Evolutionary conservation across 2,113 vertebrate genomes (phyloP), one percentile per base, ranked within the genome.

Genomic region (cat (Felis catus)): DNA sequence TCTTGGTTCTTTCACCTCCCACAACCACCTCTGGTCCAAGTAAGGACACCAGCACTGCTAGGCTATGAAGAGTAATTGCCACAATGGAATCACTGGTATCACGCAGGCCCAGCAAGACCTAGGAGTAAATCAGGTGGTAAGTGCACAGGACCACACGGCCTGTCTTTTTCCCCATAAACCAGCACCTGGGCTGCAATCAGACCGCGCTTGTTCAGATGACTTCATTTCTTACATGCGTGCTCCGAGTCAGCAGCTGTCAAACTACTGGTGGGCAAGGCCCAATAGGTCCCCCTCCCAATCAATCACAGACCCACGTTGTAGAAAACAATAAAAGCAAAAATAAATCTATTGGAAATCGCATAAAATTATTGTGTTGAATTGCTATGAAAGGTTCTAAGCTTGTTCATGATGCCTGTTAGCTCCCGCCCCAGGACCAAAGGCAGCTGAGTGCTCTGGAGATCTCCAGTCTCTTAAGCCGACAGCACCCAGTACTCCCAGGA

Each of bases 21-120:
- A 99, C 99, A 73, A 99, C 99, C 61, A 99, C 99, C 65, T 99
- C 99, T 71, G 99, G 99, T 55, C 99, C 99, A 0, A 99, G 99
- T 14, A 99, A 96, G 11, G 99, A 99, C 80, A 99, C 99, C 14
- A 99, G 98, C 94, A 99, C 99, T 0, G 99, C 99, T 51, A 99
- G 98, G 98, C 99, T 99, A 97, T 99, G 99, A 95, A 99, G 99
- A 0, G 99, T 99, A 98, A 99, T 99, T 0, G 99, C 99, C 41
- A 99, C 99, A 0, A 99, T 98, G 15, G 99, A 98, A 91, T 99
- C 99, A 5, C 98, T 99, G 81, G 99, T 99, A 91, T 99, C 99
- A 94, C 99, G 99, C 98, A 99, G 99, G 96, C 99, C 99, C 97
- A 99, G 98, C 96, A 99, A 97, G 65, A 99, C 99, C 99, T 99